Evolutionary conservation across 2,797 vertebrate genomes (phyloP).

Genomic region (Luscinia luscinia): DNA sequence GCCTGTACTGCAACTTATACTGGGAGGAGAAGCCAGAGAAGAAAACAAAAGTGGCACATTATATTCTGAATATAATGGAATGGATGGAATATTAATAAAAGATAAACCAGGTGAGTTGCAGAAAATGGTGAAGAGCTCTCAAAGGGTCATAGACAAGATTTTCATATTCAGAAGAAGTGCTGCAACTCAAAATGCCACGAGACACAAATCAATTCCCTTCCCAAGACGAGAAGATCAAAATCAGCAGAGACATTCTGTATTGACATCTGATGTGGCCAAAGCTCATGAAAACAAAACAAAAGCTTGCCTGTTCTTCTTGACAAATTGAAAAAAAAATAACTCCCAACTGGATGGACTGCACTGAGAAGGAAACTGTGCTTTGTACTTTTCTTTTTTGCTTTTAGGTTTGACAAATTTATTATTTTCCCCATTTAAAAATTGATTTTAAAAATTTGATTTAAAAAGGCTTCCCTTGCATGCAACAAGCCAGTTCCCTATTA

Average conservation of each 20-base stretch:
- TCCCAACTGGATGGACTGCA: neutral
- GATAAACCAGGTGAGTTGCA: neutral
- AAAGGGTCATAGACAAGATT: neutral
- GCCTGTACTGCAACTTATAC: neutral
- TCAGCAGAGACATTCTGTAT: neutral
- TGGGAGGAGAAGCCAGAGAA: neutral
- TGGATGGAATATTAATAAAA: constrained; percentile 22
- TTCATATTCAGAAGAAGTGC: constrained; percentile 18
- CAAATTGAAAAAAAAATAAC: neutral
- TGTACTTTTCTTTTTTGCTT: neutral
- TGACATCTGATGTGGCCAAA: neutral
- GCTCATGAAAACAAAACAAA: neutral
- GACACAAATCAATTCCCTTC: constrained; percentile 16
- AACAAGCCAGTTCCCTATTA: neutral
- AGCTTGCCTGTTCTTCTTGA: neutral
- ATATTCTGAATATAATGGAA: neutral
- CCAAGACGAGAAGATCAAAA: neutral
- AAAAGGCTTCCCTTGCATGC: neutral
- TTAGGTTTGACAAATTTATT: neutral
- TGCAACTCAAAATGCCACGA: neutral
- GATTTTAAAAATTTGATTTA: neutral
- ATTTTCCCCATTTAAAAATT: neutral
- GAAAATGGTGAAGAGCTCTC: neutral
- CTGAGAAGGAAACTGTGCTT: neutral
- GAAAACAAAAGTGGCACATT: neutral